phyloP scores from a whole-genome alignment of 2,113 vertebrate species.

The Corvus cornix region DNA sequence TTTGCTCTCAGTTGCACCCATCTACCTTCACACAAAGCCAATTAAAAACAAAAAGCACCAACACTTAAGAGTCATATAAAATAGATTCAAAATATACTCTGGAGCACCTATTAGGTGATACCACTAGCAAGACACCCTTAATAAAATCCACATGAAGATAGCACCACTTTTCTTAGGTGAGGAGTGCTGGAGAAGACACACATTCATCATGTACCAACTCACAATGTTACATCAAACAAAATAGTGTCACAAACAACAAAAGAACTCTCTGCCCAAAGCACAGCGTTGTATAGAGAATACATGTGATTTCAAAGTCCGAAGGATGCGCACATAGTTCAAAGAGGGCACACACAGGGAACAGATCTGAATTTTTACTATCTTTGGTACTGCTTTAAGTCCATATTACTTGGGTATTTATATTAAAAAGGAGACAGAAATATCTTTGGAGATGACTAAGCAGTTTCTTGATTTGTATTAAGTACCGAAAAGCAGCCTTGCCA shows the following conservation, averaged over 20 bases:
- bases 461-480: conserved; percentile 58
- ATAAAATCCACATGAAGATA: background rate
- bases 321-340: background rate
- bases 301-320: background rate
- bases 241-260: background rate
- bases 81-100: background rate
- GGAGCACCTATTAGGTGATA: background rate
- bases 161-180: background rate
- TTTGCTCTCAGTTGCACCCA: background rate
- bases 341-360: background rate
- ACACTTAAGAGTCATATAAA: background rate
- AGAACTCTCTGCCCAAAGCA: background rate
- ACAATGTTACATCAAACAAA: background rate
- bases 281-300: background rate
- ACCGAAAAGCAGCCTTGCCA: conserved; percentile 58
- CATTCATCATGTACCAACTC: background rate
- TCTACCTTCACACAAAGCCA: background rate
- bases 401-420: background rate
- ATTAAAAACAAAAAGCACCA: background rate
- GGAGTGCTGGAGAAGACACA: background rate
- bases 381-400: background rate
- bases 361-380: background rate
- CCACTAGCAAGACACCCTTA: background rate
- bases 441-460: conserved; percentile 74
- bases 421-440: conserved; percentile 2